Evolutionary conservation across 1,140 invertebrate genomes (phyloP), one percentile per base, ranked within the genome.

Genomic region (Euwallacea similis): DNA sequence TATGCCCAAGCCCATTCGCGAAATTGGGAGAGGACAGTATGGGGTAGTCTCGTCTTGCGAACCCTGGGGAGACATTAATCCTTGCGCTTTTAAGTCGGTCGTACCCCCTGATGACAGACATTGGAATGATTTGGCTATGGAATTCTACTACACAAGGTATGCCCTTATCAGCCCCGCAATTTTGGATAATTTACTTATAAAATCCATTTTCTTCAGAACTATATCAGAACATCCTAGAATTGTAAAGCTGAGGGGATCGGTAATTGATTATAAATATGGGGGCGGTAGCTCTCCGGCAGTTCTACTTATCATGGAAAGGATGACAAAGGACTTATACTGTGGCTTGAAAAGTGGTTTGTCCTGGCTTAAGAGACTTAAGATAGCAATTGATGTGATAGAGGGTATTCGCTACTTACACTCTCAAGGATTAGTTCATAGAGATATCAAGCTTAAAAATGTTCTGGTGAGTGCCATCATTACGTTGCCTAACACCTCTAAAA

Each of bases 391-490:
- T 81, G 94, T 94, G 2, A 86, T 93, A 0, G 89, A 93, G 79
- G 92, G 91, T 9, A 94, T 96, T 77, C 86, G 94, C 42, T 96
- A 93, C 83, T 86, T 97, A 11, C 94, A 97, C 82, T 93, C 92
- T 9, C 89, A 92, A 82, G 94, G 94, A 0, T 85, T 96, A 2
- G 91, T 96, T 8, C 94, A 96, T 81, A 86, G 94, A 68, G 94
- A 96, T 81, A 93, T 97, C 69, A 96, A 96, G 82, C 82, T 95
- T 66, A 95, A 95, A 83, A 96, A 96, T 83, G 93, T 96, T 50
- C 81, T 96, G 68, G 88, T 90, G 84, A 81, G 83, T 50, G 9
- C 0, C 13, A 7, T 55, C 13, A 54, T 7, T 66, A 16, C n/a
- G 21, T 8, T 54, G 0, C 3, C 60, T 16, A 15, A 61, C 2